Evolutionary conservation across 2,113 vertebrate genomes (phyloP).

Genomic region (Mus spicilegus): DNA sequence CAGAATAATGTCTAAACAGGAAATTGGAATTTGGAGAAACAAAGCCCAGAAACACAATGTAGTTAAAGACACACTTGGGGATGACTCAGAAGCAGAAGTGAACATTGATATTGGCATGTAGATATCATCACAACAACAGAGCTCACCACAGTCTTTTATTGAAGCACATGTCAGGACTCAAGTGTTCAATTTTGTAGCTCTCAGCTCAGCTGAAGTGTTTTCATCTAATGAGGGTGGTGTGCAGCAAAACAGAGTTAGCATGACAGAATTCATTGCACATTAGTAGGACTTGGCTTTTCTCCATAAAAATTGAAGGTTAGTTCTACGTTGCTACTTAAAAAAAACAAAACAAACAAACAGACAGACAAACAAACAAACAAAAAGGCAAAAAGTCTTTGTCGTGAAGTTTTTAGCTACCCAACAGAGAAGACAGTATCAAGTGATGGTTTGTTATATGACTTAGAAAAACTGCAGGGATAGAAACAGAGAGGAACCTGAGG

Average conservation of each 20-base stretch:
- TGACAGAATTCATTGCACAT: neutral
- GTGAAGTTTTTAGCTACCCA: neutral
- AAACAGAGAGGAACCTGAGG: too few relatives aligned
- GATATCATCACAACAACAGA: neutral
- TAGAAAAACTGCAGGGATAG: neutral
- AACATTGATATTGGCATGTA: neutral
- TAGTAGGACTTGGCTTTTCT: neutral
- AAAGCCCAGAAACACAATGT: neutral
- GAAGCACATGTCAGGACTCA: neutral
- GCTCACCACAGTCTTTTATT: neutral
- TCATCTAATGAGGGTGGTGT: constrained; percentile 1
- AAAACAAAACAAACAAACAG: neutral
- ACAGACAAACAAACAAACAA: too few relatives aligned
- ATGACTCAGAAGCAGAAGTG: neutral
- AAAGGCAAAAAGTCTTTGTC: neutral
- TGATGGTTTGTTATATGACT: constrained; percentile 60
- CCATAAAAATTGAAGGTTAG: constrained; percentile 32
- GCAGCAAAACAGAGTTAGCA: neutral
- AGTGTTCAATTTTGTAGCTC: neutral
- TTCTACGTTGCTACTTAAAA: constrained; percentile 24
- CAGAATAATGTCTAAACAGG: neutral
- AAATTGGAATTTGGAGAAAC: neutral
- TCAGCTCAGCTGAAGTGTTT: neutral
- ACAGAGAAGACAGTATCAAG: neutral
- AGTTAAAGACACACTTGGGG: neutral